Evolutionary conservation across 2,888 invertebrate species (phyloP).

Genomic region (Cryptophagus acutangulus): DNA sequence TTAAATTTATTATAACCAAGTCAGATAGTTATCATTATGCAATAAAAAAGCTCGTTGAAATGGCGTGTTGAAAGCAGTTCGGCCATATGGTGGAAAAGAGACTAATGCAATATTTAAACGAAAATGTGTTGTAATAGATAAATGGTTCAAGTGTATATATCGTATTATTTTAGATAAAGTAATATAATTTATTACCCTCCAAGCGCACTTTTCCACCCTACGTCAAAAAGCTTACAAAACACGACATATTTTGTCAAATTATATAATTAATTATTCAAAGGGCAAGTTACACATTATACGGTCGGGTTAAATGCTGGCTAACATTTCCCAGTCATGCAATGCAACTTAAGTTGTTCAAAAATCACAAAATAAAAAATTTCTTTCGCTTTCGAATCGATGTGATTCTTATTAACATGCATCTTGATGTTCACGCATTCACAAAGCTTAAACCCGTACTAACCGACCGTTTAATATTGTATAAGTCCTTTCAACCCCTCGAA

Average conservation of each 20-base stretch:
- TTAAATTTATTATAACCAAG: too few relatives aligned
- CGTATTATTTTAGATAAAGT: constrained; percentile 4
- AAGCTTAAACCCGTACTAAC: constrained; percentile 40
- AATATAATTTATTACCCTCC: constrained; percentile 9
- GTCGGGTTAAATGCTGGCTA: constrained; percentile 44
- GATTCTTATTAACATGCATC: background rate
- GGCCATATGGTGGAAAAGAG: too few relatives aligned
- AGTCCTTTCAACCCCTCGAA: constrained; percentile 36
- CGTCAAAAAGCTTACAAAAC: constrained; percentile 31
- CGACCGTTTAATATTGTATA: constrained; percentile 46
- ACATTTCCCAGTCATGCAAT: constrained; percentile 30
- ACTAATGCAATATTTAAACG: too few relatives aligned
- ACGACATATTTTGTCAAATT: constrained; percentile 42
- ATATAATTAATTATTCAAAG: constrained; percentile 44
- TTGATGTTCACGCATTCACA: constrained; percentile 28
- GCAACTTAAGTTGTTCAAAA: too few relatives aligned
- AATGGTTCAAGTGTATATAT: too few relatives aligned
- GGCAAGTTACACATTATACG: constrained; percentile 42
- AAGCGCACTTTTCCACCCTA: constrained; percentile 20
- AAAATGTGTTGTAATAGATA: too few relatives aligned
- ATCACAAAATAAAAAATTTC: too few relatives aligned
- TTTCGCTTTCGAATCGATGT: too few relatives aligned
- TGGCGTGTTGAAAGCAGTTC: too few relatives aligned
- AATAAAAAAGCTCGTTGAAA: too few relatives aligned
- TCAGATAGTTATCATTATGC: too few relatives aligned